phyloP scores from a whole-genome alignment of 2,888 invertebrate species.

The Hirtodrosophila trivittata region DNA sequence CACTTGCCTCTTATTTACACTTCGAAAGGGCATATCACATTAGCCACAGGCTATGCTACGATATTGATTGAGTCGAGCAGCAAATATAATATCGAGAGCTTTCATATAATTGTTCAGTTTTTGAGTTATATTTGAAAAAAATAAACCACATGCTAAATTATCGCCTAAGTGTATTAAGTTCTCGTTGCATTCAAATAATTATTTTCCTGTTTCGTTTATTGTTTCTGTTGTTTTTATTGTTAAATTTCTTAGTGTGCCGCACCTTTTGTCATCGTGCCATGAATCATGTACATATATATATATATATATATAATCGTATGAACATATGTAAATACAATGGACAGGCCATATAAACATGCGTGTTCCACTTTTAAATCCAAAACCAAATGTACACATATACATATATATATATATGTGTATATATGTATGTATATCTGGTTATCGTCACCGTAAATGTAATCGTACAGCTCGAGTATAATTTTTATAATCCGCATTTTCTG shows the following conservation, averaged over 20 bases:
- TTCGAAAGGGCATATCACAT: conserved; percentile 2
- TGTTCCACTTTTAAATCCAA: conserved; percentile 70
- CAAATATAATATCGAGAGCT: too few species aligned
- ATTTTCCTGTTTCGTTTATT: conserved; percentile 23
- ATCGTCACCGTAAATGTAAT: conserved; percentile 31
- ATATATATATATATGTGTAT: conserved; percentile 14
- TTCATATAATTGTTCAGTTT: too few species aligned
- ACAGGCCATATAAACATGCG: conserved; percentile 54
- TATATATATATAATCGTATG: conserved; percentile 41
- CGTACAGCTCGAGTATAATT: conserved; percentile 44
- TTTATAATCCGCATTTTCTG: conserved; percentile 54
- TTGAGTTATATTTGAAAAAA: too few species aligned
- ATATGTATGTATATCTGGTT: conserved; percentile 32
- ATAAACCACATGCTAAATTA: neutral
- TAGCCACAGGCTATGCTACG: too few species aligned
- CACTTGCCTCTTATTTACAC: conserved; percentile 13
- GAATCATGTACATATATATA: conserved; percentile 66
- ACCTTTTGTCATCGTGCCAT: conserved; percentile 68
- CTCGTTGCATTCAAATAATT: conserved; percentile 9
- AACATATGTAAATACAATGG: conserved; percentile 50
- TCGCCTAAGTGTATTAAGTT: conserved; percentile 25
- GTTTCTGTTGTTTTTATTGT: conserved; percentile 22
- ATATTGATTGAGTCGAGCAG: too few species aligned
- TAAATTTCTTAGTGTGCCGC: conserved; percentile 52
- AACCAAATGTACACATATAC: conserved; percentile 8